Evolutionary conservation across 2,888 invertebrate species (phyloP), one percentile per base, ranked within the genome.

Genomic region (Steromphala cineraria): DNA sequence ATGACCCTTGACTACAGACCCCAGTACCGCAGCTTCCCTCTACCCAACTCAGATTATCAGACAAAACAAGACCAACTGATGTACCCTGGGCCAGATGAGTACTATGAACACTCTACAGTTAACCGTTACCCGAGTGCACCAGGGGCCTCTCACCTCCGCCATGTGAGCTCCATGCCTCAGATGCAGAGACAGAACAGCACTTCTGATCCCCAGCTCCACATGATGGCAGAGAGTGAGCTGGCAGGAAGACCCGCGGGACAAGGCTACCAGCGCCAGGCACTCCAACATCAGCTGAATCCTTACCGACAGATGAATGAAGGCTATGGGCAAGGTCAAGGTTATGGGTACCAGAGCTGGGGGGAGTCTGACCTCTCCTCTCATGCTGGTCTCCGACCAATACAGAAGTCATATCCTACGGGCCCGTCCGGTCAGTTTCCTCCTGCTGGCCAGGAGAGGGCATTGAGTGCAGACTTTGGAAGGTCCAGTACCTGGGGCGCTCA

Each of bases 181-280:
- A 94, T 95, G 94, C 94, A 94, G 80, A 92, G 94, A 36, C 92
- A 93, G 81, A 94, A 93, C 87, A 94, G 93, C 82, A 95, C 95
- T 80, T 96, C 96, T 0, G 96, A 96, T 89, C 95, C 96, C 3
- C 95, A 96, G 87, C 93, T 96, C 10, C 87, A 90, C 79, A 86
- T 84, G 75, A 74, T 84, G 5, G 67, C 78, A 15, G 46, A 53
- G 17, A 36, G 52, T n/a, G 36, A 28, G 8, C 75, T 55, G 15
- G 10, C 8, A 19, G 75, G 17, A 2, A 46, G 75, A 17, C n/a
- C 56, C 15, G 53, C 67, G 24, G 17, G 15, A 15, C 71, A 40
- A 31, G 19, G 15, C 36, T 36, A 17, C 62, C 67, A 71, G 71
- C 36, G 19, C 17, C n/a, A 31, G 36, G 19, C 71, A 36, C 36